Evolutionary conservation across 2,888 invertebrate genomes (phyloP), one percentile per base, ranked within the genome.

Genomic region (Agrypnus murinus): DNA sequence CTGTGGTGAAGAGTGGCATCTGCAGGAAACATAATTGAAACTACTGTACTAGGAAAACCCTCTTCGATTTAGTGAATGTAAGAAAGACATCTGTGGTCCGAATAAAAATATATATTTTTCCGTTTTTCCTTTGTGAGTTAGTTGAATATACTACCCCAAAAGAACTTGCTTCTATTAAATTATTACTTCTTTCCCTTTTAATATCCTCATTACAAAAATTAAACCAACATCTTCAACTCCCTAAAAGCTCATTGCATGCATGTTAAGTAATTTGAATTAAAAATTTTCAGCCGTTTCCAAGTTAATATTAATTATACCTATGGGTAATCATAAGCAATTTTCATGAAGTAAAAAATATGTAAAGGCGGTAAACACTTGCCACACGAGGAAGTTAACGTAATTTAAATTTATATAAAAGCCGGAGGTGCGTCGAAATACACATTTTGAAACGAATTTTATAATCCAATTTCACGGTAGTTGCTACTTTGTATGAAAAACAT

Each of bases 381-480:
- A 36, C 55, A 36, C 55, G 15, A 15, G 36, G 36, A 36, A 55
- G 55, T 55, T 36, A 55, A 34, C 36, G 36, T 15, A 55, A 55
- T 55, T 55, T 55, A 55, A 55, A 55, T 36, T 55, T 55, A 36
- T 36, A 55, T 55, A 55, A 55, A n/a, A 55, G 55, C 36, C 32
- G 2, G 32, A 55, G 55, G 55, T 55, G 55, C 55, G 36, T 15
- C 55, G 55, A 32, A 32, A 64, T 50, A 36, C 50, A 31, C 36
- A 64, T 32, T 50, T 62, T 38, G 32, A 43, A 53, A 25, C 38
- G 53, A 64, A 55, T 38, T 50, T 36, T 64, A 38, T 64, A 64
- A 64, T 53, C 32, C 36, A 66, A 66, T 60, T 66, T 59, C 53
- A 45, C 46, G 50, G 66, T 66, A 59, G 60, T 66, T 66, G 48